Conservation (phyloP, 2,113 vertebrate species). For the Spheniscus mendiculus region DNA sequence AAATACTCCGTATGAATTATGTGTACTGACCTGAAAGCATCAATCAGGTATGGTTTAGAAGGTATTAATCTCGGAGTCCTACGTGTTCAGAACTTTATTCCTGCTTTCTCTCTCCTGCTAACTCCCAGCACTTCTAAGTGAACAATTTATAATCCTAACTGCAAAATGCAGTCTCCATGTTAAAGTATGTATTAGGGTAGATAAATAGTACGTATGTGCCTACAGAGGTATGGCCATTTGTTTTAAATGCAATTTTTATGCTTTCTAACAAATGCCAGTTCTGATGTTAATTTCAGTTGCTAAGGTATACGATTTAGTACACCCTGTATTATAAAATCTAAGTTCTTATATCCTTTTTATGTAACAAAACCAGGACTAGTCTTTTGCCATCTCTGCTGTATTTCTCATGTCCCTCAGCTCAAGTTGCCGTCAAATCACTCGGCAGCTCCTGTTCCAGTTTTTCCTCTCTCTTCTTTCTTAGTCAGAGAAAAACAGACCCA, state of each 20-base stretch:
- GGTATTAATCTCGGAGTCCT: background rate
- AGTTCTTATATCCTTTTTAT: background rate
- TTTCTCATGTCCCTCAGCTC: background rate
- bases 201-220: background rate
- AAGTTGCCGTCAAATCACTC: fast-evolving
- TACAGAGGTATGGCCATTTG: background rate
- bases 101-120: background rate
- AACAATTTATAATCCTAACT: background rate
- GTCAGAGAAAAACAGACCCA: background rate
- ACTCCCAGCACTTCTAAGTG: background rate
- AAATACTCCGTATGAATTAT: background rate
- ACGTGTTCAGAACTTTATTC: background rate
- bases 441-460: background rate
- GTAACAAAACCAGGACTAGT: background rate
- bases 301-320: background rate
- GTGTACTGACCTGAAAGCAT: background rate
- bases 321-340: background rate
- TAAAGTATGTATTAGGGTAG: background rate
- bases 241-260: background rate
- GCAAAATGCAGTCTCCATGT: background rate
- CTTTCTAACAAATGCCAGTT: background rate
- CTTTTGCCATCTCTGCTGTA: background rate
- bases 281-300: background rate
- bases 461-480: background rate
- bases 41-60: background rate